Conservation (phyloP, 2,888 invertebrate species). For the Biston betularia region DNA sequence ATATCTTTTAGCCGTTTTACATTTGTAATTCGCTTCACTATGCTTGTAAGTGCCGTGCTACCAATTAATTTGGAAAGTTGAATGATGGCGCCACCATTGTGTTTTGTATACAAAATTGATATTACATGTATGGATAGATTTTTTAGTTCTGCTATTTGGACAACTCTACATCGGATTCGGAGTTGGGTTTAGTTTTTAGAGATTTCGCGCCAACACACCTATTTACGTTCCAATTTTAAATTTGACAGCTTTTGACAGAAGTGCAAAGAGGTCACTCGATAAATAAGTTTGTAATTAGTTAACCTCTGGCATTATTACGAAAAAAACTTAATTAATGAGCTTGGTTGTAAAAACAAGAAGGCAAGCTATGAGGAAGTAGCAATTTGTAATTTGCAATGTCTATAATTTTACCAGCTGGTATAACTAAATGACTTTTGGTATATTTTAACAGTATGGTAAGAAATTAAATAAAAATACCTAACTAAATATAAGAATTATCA, state of each 20-base stretch:
- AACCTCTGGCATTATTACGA: slow-evolving; percentile 22
- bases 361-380: slow-evolving; percentile 4
- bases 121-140: too few relatives aligned
- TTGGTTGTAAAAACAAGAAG: slow-evolving; percentile 2
- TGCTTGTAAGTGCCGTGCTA: slow-evolving; percentile 11
- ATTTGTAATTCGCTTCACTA: slow-evolving; percentile 68
- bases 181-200: not conserved
- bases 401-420: too few relatives aligned
- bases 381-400: not conserved
- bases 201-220: slow-evolving; percentile 21
- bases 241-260: slow-evolving; percentile 42
- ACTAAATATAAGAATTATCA: too few relatives aligned
- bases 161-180: not conserved
- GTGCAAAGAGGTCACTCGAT: slow-evolving; percentile 25
- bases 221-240: slow-evolving; percentile 44
- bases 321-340: slow-evolving; percentile 3
- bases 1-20: slow-evolving; percentile 54
- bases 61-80: not conserved
- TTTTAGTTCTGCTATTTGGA: not conserved
- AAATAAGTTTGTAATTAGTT: slow-evolving; percentile 31
- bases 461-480: too few relatives aligned
- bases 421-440: too few relatives aligned
- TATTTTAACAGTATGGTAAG: too few relatives aligned
- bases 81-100: not conserved
- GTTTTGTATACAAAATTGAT: not conserved